phyloP scores from a whole-genome alignment of 2,888 invertebrate species.

The Scaptomyza polygonia region DNA sequence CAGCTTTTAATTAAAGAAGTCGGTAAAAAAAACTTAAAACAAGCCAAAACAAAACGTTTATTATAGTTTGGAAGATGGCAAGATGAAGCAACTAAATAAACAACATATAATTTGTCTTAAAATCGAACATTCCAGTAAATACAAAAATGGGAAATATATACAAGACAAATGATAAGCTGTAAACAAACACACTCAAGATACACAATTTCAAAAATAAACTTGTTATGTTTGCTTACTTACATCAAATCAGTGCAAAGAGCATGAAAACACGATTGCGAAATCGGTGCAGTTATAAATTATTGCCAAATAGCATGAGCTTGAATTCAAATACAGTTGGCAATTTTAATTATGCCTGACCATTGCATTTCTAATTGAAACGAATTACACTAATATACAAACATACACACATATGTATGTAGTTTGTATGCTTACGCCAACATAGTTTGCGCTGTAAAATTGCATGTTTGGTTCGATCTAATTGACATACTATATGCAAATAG shows the following conservation, averaged over 20 bases:
- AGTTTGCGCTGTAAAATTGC: slow-evolving; percentile 18
- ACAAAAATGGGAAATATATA: not conserved
- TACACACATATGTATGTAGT: not conserved
- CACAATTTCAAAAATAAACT: not conserved
- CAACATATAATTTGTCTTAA: too few species aligned
- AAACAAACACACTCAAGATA: not conserved
- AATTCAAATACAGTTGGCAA: not conserved
- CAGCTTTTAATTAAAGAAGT: not conserved
- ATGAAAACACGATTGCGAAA: not conserved
- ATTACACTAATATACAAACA: not conserved
- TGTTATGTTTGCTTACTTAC: not conserved
- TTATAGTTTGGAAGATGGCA: too few species aligned
- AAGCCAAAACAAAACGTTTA: too few species aligned
- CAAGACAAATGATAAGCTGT: not conserved
- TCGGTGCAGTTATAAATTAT: not conserved
- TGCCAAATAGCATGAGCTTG: not conserved
- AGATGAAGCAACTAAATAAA: too few species aligned
- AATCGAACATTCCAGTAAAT: too few species aligned
- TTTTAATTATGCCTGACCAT: not conserved
- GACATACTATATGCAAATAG: slow-evolving; percentile 50
- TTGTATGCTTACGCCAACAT: not conserved
- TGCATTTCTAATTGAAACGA: slow-evolving; percentile 15
- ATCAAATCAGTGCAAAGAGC: not conserved
- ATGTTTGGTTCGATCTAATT: slow-evolving; percentile 31
- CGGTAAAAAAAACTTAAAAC: not conserved